Evolutionary conservation across 1,140 invertebrate species (phyloP), one percentile per base, ranked within the genome.

Genomic region (Eumeta japonica): DNA sequence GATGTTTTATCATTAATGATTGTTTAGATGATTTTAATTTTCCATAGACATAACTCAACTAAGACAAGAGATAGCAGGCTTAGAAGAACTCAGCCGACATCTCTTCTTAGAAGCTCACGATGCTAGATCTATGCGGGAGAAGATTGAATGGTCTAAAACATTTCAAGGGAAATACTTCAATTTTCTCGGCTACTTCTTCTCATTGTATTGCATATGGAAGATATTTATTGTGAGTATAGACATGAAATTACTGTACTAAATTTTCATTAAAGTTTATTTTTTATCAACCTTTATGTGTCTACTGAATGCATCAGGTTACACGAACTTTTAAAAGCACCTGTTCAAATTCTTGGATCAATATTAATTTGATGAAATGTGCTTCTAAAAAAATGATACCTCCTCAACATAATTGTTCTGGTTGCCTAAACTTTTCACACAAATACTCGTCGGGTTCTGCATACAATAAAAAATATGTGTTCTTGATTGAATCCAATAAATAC

Each of bases 151-250:
- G 90, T 92, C 94, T 0, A 91, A 89, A 53, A 99, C 97, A 0
- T 91, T 94, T 75, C 91, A 97, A 66, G 97, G 97, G 55, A 95
- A 90, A 81, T 99, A 99, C 72, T 99, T 99, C 62, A 99, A 99
- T 76, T 92, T 97, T 54, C 74, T 99, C 0, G 97, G 97, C 1
- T 96, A 99, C 62, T 98, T 99, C 66, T 99, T 99, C 75, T 98
- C 95, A 4, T 71, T 97, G 4, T 99, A 99, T 60, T 99, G 97
- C 67, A 83, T 94, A 30, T 99, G 95, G 92, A 99, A 99, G 81
- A 99, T 99, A 64, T 94, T 99, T 64, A 98, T 99, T 73, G 93
- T 95, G 79, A 86, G 86, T 79, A 35, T 48, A 16, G 10, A 28
- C 11, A 3, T 39, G 10, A 18, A 33, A 7, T 24, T 24, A 24